These are phyloP conservation scores for Lordiphosa clarofinis DNA, from an alignment of 1,140 invertebrate genomes.

Conservation along the genomic window DNA sequence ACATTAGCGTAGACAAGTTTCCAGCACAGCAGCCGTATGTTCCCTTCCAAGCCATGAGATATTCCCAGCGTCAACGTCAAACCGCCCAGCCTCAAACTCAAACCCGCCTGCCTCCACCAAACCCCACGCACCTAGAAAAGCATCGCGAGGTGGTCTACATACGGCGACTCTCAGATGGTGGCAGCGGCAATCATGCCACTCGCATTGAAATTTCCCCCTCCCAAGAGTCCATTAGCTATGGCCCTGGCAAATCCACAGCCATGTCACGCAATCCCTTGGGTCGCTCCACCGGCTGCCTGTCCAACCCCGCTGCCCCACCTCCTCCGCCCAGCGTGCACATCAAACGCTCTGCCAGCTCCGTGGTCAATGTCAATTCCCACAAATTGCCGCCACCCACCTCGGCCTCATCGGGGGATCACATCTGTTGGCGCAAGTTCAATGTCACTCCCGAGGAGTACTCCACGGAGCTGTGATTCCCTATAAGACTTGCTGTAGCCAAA, in stretches of 20 bases:
- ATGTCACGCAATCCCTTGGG: constrained; percentile 71
- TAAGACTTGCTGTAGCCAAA: constrained; percentile 78
- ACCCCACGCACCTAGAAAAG: constrained; percentile 43
- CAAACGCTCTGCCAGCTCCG: constrained; percentile 65
- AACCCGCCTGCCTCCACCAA: constrained; percentile 23
- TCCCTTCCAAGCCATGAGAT: constrained; percentile 65
- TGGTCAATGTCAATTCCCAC: constrained; percentile 60
- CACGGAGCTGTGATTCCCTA: constrained; percentile 77
- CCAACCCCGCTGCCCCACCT: constrained; percentile 32
- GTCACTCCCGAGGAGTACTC: constrained; percentile 78
- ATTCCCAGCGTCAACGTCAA: constrained; percentile 60
- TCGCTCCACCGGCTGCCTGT: constrained; percentile 58
- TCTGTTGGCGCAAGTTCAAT: constrained; percentile 78
- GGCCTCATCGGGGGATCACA: constrained; percentile 63
- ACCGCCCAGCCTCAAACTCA: constrained; percentile 58
- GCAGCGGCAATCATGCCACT: constrained; percentile 61
- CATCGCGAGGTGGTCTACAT: constrained; percentile 77
- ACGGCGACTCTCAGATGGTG: constrained; percentile 65
- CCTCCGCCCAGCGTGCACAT: constrained; percentile 39
- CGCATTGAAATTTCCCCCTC: constrained; percentile 75
- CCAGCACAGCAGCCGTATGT: constrained; percentile 59
- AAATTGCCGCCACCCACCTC: constrained; percentile 61
- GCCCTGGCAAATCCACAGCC: constrained; percentile 39
- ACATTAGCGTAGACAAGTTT: constrained; percentile 79
- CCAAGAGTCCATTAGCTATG: constrained; percentile 74